Base-by-base conservation (phyloP, 2,797 vertebrate genomes). In the Myiotriccus ornatus region DNA sequence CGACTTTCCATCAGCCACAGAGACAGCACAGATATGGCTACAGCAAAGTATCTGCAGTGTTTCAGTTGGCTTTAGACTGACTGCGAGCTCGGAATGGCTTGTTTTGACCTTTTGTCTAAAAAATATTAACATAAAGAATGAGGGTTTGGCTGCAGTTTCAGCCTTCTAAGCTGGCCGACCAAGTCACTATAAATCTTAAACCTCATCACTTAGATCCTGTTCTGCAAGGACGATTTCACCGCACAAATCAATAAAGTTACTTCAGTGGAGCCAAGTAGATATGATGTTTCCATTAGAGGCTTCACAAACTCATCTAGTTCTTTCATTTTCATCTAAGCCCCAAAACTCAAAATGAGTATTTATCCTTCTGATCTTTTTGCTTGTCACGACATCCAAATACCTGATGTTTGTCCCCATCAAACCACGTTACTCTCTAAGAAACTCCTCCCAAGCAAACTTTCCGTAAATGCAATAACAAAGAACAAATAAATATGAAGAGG, bases 171-270 rank as follows among this genome's bases (percentile, higher is more conserved):
- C 81, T 79, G 85, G 93, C 83, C 0, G 8, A 92, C 87, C 52
- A 50, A 79, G 34, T 93, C 75, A 56, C 73, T 78, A 79, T 95
- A 96, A 94, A 87, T 87, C 94, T 93, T 75, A 75, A 91, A 52
- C 70, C 49, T 89, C 91, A 73, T 89, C 65, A 47, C 86, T 94
- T 69, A 76, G 70, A 94, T 93, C 59, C 67, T 69, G 74, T 69
- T 89, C 87, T 80, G 87, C 73, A 94, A 94, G 82, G 82, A 63
- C 14, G 2, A 83, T 94, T 95, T 95, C 84, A 87, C 84, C 15
- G 39, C 76, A 55, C 83, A 87, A 80, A 95, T 93, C 91, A 96
- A 94, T 94, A n/a, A 85, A 88, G 78, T 77, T 87, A 85, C 76
- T 94, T 83, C 78, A 65, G 5, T 50, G 55, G 59, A 92, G 87